Evolutionary conservation across 1,140 invertebrate species (phyloP).

Genomic region (Papilio machaon): DNA sequence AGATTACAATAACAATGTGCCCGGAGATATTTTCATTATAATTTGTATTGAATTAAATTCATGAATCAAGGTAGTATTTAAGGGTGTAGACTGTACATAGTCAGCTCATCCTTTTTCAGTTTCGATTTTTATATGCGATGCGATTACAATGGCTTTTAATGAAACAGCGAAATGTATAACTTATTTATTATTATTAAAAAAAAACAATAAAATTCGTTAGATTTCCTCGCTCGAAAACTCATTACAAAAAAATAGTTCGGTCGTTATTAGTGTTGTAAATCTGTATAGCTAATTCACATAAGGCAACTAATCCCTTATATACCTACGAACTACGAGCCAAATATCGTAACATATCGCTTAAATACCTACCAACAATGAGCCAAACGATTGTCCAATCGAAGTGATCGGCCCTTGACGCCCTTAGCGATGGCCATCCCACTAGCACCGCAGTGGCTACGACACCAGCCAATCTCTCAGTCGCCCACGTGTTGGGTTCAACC

Average conservation of each 20-base stretch:
- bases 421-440: neutral
- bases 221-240: neutral
- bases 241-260: neutral
- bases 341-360: neutral
- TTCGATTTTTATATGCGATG: no score
- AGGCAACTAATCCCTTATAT: neutral
- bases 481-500: constrained; percentile 41
- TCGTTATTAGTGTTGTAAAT: neutral
- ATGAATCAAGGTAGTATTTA: neutral
- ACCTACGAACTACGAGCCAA: constrained; percentile 1
- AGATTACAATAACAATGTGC: neutral
- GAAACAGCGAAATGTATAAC: neutral
- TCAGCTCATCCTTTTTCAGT: no score
- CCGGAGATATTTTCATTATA: neutral
- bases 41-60: neutral
- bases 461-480: neutral
- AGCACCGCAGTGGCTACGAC: neutral
- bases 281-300: neutral
- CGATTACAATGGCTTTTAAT: neutral
- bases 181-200: no score
- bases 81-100: no score
- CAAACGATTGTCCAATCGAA: neutral
- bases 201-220: neutral
- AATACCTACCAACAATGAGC: neutral
- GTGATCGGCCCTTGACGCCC: constrained; percentile 4